Evolutionary conservation across 2,113 vertebrate species (phyloP), one percentile per base, ranked within the genome.

Genomic region (Crotalus helleri): DNA sequence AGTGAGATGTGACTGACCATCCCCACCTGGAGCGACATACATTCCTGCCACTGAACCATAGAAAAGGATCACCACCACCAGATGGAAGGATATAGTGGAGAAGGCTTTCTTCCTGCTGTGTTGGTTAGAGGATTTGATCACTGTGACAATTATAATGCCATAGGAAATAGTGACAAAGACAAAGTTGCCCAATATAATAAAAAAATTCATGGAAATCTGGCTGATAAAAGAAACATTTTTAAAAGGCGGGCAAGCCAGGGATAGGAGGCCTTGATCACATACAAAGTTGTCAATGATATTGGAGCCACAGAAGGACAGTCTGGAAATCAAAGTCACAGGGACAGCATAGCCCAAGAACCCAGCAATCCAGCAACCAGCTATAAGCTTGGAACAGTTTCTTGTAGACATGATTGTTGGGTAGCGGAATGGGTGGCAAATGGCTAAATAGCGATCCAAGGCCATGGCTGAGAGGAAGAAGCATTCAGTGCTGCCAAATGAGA

Each of bases 401-500:
- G 57, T 23, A 85, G 96, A 96, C 95, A 96, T 95, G 49, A 95
- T 53, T 26, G 0, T 55, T 11, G 91, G 81, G 33, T 91, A 91
- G 5, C 2, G 13, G 21, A 91, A 8, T 58, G 90, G 74, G 1
- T 85, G 33, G n/a, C 96, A 97, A 87, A 97, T 96, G 64, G 96
- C 97, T 1, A 97, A 93, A 0, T 19, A 74, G 69, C 15, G n/a
- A 74, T 74, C 69, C n/a, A 74, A 5, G 1, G 69, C 69, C 69
- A 9, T 96, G 1, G 94, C 0, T 23, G 95, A 91, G 23, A 97
- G 94, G 69, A 96, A 94, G 74, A 97, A 96, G 58, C 92, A 96
- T 81, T 97, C 96, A 12, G 95, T 89, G 54, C 88, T 93, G 0
- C 95, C 95, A 85, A 96, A 55, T 49, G 96, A 96, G 87, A 96